A percentile compares a stretch with the other conserved stretches of the same genome.
These are phyloP conservation scores for Dione vanillae DNA, from an alignment of 2,888 invertebrate species.

Conservation along the genomic window DNA sequence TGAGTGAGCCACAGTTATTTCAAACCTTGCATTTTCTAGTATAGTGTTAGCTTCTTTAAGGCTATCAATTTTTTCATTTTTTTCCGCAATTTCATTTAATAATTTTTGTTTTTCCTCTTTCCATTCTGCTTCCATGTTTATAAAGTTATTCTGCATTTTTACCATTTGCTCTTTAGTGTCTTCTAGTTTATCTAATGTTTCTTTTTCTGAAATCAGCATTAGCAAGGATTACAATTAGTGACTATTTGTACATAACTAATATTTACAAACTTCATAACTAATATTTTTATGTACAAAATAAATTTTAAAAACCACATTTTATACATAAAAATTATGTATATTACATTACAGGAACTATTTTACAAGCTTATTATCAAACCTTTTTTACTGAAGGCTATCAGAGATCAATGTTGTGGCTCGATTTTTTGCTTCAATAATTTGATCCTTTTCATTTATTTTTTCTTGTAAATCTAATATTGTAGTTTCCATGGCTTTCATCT, in stretches of 20 bases:
- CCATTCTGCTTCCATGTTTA: slow-evolving; percentile 88
- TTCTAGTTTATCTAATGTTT: slow-evolving; percentile 88
- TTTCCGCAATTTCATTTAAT: slow-evolving; percentile 80
- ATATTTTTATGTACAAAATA: no score
- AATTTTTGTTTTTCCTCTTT: slow-evolving; percentile 86
- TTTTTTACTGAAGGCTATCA: slow-evolving; percentile 88
- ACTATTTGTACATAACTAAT: no score
- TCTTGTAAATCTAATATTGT: slow-evolving; percentile 92
- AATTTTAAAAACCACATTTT: no score
- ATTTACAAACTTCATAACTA: no score
- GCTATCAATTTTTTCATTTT: slow-evolving; percentile 81
- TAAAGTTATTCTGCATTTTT: slow-evolving; percentile 91
- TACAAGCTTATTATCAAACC: no score
- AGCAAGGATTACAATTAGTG: no score
- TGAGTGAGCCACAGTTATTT: slow-evolving; percentile 81
- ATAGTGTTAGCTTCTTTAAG: slow-evolving; percentile 84
- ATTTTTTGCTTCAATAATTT: slow-evolving; percentile 92
- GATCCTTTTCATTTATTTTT: slow-evolving; percentile 91
- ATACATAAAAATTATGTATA: no score
- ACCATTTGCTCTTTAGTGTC: slow-evolving; percentile 92
- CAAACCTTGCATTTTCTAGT: slow-evolving; percentile 77
- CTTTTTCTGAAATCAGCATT: slow-evolving; percentile 80
- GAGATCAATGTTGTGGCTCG: slow-evolving; percentile 91
- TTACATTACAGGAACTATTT: no score
- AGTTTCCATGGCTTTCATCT: slow-evolving; percentile 87